Base-by-base conservation (phyloP, 1,140 invertebrate species). In the Epicauta chinensis region DNA sequence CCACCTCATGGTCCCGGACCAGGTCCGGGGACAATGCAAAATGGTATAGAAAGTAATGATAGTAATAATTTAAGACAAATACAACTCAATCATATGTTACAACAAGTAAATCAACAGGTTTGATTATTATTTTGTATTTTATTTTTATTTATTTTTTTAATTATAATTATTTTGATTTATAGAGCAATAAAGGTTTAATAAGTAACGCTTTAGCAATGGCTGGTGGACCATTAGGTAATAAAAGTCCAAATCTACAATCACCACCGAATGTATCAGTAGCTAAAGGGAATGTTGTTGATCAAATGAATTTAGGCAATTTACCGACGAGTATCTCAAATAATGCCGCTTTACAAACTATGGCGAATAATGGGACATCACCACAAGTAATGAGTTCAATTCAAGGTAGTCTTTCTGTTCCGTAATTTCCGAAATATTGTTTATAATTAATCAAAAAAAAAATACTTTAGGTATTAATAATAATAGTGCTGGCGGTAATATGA, bases 161-260 rank as follows among this genome's bases (percentile, higher is more conserved):
- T 7, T 13, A 23, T 40, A 4, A 12, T 11, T 23, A 50, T 58
- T 52, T 72, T 37, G 37, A 41, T 53, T 65, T 69, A 49, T 75
- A 88, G 81, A 80, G 82, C 52, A 87, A 82, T 63, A 87, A 89
- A 69, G 76, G 75, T 59, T 76, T 88, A 73, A 82, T 86, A 42
- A 75, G 80, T 54, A 86, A 86, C 63, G 73, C 77, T 53, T 73
- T 83, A 59, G 80, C 80, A 14, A 79, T 86, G 75, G 75, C 79
- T 39, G 78, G 81, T 65, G 83, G 80, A 65, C 80, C 81, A 58
- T 74, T 88, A 65, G 84, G 84, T 53, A 89, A 77, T 69, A 89
- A 88, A 65, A 88, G 84, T 70, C 83, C 84, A 38, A 89, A 84
- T 63, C 74, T 91, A 68, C 87, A 89, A 70, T 89, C 86, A 36